phyloP scores from a whole-genome alignment of 1,140 invertebrate species.

The Platorchestia sp. region DNA sequence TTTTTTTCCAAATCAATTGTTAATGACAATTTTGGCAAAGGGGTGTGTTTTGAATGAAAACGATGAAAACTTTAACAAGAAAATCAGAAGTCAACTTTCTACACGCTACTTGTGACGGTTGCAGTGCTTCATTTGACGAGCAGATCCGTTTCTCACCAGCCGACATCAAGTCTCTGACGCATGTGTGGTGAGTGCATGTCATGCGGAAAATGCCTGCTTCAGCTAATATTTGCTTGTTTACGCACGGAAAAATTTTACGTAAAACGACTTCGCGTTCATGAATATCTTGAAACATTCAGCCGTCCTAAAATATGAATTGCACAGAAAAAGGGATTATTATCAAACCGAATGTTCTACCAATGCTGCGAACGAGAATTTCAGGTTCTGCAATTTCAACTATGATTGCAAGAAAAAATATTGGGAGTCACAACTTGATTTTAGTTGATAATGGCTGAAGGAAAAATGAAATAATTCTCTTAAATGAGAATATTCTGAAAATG shows the following conservation, averaged over 20 bases:
- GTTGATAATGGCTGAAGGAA: background rate
- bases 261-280: too few species aligned
- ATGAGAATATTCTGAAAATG: background rate
- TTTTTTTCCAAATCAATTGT: too few species aligned
- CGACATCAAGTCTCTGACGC: too few species aligned
- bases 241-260: background rate
- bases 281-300: background rate
- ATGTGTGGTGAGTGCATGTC: too few species aligned
- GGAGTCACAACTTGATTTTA: background rate
- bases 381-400: background rate
- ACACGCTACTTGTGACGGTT: too few species aligned
- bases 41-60: too few species aligned
- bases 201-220: background rate
- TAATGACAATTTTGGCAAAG: too few species aligned
- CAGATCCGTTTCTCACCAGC: too few species aligned
- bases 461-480: background rate
- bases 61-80: too few species aligned
- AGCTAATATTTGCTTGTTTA: background rate
- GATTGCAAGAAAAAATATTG: background rate
- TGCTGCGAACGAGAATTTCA: background rate
- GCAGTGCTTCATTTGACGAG: too few species aligned
- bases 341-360: background rate
- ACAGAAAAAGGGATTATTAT: background rate
- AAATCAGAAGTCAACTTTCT: too few species aligned
- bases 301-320: background rate